Conservation (phyloP, 1,140 invertebrate genomes). For the Lepidurus arcticus region DNA sequence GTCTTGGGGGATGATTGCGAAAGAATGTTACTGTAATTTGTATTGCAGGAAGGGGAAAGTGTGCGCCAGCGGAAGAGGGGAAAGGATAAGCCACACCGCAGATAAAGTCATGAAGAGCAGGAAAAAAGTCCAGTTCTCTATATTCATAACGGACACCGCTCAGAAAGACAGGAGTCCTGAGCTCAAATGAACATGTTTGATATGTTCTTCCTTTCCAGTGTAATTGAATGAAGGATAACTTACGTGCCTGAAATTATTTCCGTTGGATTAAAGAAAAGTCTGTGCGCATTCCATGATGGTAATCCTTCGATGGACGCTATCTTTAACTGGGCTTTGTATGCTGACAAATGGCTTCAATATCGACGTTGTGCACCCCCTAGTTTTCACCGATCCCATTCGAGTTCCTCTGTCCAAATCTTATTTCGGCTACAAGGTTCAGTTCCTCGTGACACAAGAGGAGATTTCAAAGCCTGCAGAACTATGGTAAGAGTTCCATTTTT, state of each 20-base stretch:
- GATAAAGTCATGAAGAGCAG: neutral
- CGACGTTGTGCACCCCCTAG: slow-evolving; percentile 27
- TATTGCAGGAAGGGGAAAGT: neutral
- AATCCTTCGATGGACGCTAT: neutral
- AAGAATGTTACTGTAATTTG: neutral
- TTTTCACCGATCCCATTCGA: slow-evolving; percentile 24
- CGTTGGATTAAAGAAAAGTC: too few relatives aligned
- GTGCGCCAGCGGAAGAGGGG: neutral
- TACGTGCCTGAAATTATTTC: too few relatives aligned
- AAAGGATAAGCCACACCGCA: neutral
- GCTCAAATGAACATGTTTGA: too few relatives aligned
- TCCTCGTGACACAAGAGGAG: slow-evolving; percentile 22
- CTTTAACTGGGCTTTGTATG: neutral
- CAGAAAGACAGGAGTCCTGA: too few relatives aligned
- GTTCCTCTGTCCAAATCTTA: neutral
- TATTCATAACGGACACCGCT: too few relatives aligned
- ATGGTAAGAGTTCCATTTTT: neutral
- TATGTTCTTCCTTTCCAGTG: too few relatives aligned
- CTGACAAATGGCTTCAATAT: slow-evolving; percentile 25
- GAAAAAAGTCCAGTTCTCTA: neutral
- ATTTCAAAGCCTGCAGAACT: neutral
- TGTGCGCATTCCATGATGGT: neutral
- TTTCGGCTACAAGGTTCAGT: slow-evolving; percentile 33
- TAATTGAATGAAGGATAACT: too few relatives aligned
- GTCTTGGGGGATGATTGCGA: neutral